Percentiles rank a stretch among this genome's conserved stretches.
Conservation (phyloP, 2,113 vertebrate species). For the Aegotheles bennettii region DNA sequence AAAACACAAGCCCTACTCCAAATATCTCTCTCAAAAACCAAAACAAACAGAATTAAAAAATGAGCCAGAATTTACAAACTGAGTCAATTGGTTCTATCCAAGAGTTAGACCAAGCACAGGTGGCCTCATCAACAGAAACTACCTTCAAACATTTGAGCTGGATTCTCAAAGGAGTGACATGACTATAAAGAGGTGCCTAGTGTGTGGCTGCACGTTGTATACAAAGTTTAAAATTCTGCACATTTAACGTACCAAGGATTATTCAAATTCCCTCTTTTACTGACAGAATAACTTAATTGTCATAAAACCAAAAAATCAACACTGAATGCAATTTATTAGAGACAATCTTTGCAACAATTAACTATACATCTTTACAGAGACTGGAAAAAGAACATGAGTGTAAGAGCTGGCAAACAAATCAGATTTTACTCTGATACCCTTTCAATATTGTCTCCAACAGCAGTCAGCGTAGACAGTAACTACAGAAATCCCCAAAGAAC, state of each 20-base stretch:
- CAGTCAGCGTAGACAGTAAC: not conserved
- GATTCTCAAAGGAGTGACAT: not conserved
- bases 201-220: too few species aligned
- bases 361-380: not conserved
- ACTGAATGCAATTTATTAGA: not conserved
- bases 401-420: not conserved
- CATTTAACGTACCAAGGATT: not conserved
- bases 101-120: not conserved
- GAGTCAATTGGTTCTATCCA: not conserved
- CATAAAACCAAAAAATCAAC: not conserved
- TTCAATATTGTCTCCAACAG: not conserved
- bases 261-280: not conserved
- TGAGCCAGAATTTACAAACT: not conserved
- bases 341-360: not conserved
- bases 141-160: not conserved
- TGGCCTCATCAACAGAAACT: not conserved
- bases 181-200: accelerated
- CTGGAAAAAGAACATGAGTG: not conserved
- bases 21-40: not conserved
- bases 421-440: not conserved
- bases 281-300: not conserved
- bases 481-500: not conserved
- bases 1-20: not conserved
- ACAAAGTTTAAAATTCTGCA: not conserved
- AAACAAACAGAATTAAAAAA: not conserved